A percentile compares a stretch with the other conserved stretches of the same genome.
Conservation (phyloP, 2,888 invertebrate species). For the Abrostola tripartita region DNA sequence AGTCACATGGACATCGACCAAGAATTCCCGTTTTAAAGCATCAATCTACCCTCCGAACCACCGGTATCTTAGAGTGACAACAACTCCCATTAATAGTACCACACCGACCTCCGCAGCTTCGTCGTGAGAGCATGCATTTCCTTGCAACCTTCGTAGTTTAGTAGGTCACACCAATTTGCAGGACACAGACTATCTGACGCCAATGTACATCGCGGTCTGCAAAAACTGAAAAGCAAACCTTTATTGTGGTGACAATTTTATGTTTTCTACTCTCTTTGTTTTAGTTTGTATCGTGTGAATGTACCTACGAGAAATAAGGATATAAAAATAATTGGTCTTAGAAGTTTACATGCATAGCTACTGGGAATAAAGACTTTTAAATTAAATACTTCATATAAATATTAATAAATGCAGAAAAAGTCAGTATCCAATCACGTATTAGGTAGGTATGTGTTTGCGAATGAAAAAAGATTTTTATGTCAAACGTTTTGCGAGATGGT, state of each 20-base stretch:
- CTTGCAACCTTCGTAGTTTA: conserved; percentile 41
- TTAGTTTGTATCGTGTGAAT: neutral
- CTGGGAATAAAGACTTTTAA: no score
- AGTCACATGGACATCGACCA: no score
- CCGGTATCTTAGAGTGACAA: neutral
- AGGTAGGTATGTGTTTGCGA: no score
- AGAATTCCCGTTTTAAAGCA: neutral
- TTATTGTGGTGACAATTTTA: neutral
- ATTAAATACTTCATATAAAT: no score
- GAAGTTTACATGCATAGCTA: no score
- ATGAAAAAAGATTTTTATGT: no score
- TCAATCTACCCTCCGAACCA: neutral
- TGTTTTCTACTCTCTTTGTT: neutral
- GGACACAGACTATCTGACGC: conserved; percentile 44
- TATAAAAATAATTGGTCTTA: no score
- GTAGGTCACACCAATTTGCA: conserved; percentile 47
- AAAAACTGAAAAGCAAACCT: conserved; percentile 8
- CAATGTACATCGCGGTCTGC: conserved; percentile 2
- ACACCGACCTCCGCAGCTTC: conserved; percentile 11
- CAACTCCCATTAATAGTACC: conserved; percentile 8
- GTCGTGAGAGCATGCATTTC: conserved; percentile 21
- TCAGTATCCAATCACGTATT: no score
- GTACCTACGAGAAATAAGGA: no score
- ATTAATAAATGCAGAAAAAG: no score
- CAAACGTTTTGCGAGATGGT: no score